A percentile compares a stretch with the other conserved stretches of the same genome.
phyloP scores from a whole-genome alignment of 2,797 vertebrate genomes.

The Poeciliopsis paucimaculata region DNA sequence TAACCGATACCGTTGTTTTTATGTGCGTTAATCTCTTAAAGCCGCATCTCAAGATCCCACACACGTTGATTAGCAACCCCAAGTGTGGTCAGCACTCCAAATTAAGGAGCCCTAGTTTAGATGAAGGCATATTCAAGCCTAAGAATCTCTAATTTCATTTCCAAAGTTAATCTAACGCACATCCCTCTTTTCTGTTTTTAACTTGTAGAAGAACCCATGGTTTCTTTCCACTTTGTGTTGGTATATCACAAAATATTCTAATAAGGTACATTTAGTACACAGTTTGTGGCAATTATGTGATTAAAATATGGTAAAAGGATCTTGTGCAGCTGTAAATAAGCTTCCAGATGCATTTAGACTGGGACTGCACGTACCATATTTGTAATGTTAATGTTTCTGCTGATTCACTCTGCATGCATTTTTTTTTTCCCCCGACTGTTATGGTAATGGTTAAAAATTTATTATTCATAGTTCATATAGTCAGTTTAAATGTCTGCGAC shows the following conservation, averaged over 20 bases:
- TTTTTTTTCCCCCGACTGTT: not conserved
- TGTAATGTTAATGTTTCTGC: not conserved
- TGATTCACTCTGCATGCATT: not conserved
- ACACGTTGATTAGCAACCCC: not conserved
- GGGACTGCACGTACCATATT: not conserved
- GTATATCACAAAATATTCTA: not conserved
- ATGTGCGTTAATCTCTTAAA: not conserved
- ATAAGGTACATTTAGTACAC: not conserved
- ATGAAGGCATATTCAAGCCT: not conserved
- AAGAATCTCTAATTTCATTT: not conserved
- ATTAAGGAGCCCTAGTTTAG: not conserved
- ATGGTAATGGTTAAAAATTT: constrained; percentile 26
- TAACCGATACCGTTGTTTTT: not conserved
- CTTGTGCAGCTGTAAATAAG: too few relatives aligned
- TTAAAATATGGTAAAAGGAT: not conserved
- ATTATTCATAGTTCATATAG: constrained; percentile 44
- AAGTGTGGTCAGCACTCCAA: not conserved
- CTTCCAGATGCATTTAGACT: not conserved
- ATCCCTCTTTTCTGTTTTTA: not conserved
- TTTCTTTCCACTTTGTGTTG: not conserved
- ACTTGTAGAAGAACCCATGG: not conserved
- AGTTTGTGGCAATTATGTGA: not conserved
- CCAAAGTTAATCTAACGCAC: not conserved
- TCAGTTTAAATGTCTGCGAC: constrained; percentile 24
- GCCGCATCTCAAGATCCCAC: not conserved